A percentile compares a stretch with the other conserved stretches of the same genome.
Evolutionary conservation across 2,113 vertebrate genomes (phyloP).

Genomic region (Microcebus ravelobensis): DNA sequence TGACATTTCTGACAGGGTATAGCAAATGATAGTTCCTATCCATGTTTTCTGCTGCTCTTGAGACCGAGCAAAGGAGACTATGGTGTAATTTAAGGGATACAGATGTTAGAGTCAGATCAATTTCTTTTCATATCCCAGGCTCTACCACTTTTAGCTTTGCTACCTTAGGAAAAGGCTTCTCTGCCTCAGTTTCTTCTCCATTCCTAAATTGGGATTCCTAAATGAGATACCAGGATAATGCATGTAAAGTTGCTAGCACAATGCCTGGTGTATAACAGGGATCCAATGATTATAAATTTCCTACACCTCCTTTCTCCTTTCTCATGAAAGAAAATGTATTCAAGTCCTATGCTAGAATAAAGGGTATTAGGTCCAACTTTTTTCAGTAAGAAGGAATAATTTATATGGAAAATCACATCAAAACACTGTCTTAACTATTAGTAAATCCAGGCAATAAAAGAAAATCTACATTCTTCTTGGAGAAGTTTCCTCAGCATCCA

Average conservation of each 20-base stretch:
- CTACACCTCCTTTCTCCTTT: neutral
- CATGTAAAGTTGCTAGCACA: neutral
- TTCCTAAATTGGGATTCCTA: neutral
- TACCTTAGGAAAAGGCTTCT: neutral
- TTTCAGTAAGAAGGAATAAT: constrained; percentile 10
- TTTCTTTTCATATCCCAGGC: neutral
- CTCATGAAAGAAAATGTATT: constrained; percentile 33
- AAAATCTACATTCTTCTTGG: neutral
- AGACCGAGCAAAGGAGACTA: neutral
- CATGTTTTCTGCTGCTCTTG: neutral
- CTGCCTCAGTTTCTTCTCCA: neutral
- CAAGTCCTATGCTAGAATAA: neutral
- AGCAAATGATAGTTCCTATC: neutral
- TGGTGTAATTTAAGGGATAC: neutral
- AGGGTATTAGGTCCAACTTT: neutral
- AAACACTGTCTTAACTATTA: constrained; percentile 17
- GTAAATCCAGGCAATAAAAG: neutral
- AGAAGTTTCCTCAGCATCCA: neutral
- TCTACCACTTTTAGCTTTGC: neutral
- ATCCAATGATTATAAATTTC: neutral
- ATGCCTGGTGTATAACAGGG: neutral
- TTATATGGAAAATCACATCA: constrained; percentile 4
- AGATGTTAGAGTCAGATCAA: neutral
- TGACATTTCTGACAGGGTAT: neutral
- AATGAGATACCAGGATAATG: neutral